Evolutionary conservation across 2,797 vertebrate genomes (phyloP).

Genomic region (Lemur catta): DNA sequence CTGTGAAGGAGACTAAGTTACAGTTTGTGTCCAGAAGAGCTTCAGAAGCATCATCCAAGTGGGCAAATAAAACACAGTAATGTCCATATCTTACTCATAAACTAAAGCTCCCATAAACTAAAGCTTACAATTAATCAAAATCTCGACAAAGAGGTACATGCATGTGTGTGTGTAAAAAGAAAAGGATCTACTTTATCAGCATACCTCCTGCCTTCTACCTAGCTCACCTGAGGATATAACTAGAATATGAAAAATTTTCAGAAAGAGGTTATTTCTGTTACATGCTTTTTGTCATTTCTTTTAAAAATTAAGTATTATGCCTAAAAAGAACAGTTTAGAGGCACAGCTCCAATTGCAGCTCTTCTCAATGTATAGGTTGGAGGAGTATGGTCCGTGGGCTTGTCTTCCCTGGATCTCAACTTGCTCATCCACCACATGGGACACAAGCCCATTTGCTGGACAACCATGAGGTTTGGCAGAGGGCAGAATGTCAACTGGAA

Average conservation of each 20-base stretch:
- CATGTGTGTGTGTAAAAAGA: rapidly evolving
- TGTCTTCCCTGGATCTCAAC: background rate
- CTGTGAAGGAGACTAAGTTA: background rate
- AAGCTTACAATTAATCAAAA: background rate
- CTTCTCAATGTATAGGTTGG: background rate
- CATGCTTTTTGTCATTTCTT: background rate
- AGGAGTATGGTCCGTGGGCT: rapidly evolving
- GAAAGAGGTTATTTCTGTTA: background rate
- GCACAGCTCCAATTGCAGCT: background rate
- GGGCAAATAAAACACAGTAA: background rate
- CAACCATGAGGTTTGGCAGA: background rate
- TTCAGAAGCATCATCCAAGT: background rate
- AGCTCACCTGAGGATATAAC: background rate
- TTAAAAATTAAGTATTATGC: background rate
- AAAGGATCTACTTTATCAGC: background rate
- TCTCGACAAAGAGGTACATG: background rate
- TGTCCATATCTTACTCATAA: background rate
- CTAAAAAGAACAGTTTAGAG: background rate
- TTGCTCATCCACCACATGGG: background rate
- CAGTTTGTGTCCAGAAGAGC: rapidly evolving
- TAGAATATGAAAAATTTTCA: background rate
- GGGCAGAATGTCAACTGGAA: background rate
- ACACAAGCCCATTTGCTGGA: background rate
- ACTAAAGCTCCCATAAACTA: background rate
- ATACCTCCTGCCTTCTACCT: background rate